A percentile compares a stretch with the other conserved stretches of the same genome.
phyloP scores from a whole-genome alignment of 2,113 vertebrate species.

The Boleophthalmus pectinirostris region DNA sequence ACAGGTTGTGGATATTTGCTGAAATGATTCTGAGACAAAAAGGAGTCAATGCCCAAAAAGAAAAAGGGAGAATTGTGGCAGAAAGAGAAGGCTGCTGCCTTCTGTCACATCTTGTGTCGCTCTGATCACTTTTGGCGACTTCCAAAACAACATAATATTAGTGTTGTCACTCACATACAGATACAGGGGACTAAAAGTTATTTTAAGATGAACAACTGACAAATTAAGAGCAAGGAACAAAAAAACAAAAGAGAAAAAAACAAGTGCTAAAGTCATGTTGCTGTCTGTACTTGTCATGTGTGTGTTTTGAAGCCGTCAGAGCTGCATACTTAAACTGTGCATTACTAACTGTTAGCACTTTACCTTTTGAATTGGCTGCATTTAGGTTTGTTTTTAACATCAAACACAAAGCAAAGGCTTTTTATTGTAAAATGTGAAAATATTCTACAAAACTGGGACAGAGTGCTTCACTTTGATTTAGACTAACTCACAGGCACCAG shows the following conservation, averaged over 20 bases:
- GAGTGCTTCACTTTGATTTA: background rate
- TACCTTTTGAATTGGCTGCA: slow-evolving; percentile 41
- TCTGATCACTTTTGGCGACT: slow-evolving; percentile 56
- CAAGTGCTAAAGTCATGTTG: slow-evolving; percentile 42
- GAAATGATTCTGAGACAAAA: slow-evolving; percentile 24
- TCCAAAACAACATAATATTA: slow-evolving; percentile 54
- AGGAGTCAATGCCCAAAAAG: slow-evolving; percentile 26
- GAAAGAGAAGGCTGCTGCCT: slow-evolving; percentile 37
- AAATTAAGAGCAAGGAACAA: slow-evolving; percentile 69
- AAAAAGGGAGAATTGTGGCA: slow-evolving; percentile 44
- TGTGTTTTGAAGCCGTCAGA: slow-evolving; percentile 54
- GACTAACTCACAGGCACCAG: background rate
- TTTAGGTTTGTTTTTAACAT: slow-evolving; percentile 35
- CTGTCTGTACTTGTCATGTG: slow-evolving; percentile 55
- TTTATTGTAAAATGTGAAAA: slow-evolving; percentile 17
- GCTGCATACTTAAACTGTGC: slow-evolving; percentile 42
- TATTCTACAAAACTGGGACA: slow-evolving; percentile 2
- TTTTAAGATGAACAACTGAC: slow-evolving; percentile 61
- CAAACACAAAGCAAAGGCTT: slow-evolving; percentile 18
- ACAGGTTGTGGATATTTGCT: slow-evolving; percentile 33
- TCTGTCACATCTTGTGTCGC: slow-evolving; percentile 46
- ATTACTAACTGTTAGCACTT: slow-evolving; percentile 49
- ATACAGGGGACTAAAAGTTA: slow-evolving; percentile 48
- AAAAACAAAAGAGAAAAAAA: slow-evolving; percentile 33
- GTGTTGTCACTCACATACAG: slow-evolving; percentile 58